Base-by-base conservation (phyloP, 2,797 vertebrate genomes). In the Semaprochilodus insignis region DNA sequence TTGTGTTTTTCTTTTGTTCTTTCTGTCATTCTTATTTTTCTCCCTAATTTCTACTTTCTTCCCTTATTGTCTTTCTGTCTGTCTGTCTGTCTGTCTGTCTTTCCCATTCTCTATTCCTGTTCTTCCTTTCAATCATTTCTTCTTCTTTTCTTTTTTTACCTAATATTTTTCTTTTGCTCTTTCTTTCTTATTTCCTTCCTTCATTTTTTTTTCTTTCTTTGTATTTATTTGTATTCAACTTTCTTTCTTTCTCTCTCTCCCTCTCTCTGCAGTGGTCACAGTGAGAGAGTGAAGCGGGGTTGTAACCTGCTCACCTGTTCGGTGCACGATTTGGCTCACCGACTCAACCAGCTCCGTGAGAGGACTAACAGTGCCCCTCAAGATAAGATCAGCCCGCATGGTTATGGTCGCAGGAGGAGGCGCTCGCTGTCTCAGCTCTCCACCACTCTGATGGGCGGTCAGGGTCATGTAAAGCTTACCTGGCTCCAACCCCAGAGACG, bases 281-380 rank as follows among this genome's bases (percentile, higher is more conserved):
- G 90, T 95, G 97, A 88, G 94, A 96, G 80, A 86, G 92, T 75
- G 82, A 88, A 10, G 69, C 89, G 0, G 48, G 94, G 96, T 69
- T 99, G 97, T 85, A 85, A 88, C 34, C 93, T 99, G 8, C 90
- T 95, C 74, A 97, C 96, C 0, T 98, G 97, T 90, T 87, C 92
- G 0, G 90, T 95, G 85, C 95, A 97, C 8, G 94, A 96, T 55
- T 88, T 98, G 90, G 87, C 93, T n/a, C 88, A 96, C 74, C 87
- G 88, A 65, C 87, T 99, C 85, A 90, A 91, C 88, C 90, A 92
- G 75, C 74, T 93, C 0, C 94, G 87, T 6, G 92, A 91, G 85
- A 93, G 91, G 83, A 81, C 90, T 17, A 55, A 75, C 83, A 88
- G 74, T 1, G 96, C 95, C 7, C 97, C 97, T 0, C 0, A 48